phyloP scores from a whole-genome alignment of 2,888 invertebrate genomes.

The Platypus cylindrus region DNA sequence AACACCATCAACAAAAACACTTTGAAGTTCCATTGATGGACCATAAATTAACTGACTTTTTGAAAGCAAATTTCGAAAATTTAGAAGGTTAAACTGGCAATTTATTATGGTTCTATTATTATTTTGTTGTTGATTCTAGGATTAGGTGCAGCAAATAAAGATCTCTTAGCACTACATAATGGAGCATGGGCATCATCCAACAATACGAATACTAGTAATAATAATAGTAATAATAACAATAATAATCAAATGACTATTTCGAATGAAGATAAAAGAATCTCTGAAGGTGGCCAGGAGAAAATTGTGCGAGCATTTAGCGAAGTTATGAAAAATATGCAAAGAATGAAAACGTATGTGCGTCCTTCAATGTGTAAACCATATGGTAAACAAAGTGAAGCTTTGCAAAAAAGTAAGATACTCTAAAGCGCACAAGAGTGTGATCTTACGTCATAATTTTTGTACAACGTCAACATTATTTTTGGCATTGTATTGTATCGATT shows the following conservation, averaged over 20 bases:
- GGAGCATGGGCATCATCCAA: conserved; percentile 45
- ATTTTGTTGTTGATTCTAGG: no score
- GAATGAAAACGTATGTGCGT: conserved; percentile 78
- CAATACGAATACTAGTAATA: no score
- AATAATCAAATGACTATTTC: conserved; percentile 17
- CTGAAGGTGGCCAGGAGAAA: conserved; percentile 63
- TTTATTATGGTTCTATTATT: no score
- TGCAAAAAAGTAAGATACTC: conserved; percentile 67
- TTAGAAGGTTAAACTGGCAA: conserved; percentile 51
- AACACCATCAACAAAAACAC: conserved; percentile 31
- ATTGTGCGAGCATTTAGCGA: conserved; percentile 76
- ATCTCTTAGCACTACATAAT: conserved; percentile 53
- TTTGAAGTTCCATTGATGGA: conserved; percentile 38
- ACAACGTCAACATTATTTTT: neutral
- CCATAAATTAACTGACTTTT: conserved; percentile 59
- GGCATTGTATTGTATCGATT: no score
- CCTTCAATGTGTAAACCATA: conserved; percentile 86
- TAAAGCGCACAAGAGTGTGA: no score
- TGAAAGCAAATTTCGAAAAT: conserved; percentile 59
- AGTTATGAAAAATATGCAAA: conserved; percentile 76
- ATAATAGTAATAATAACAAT: no score
- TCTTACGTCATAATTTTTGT: no score
- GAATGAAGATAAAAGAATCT: conserved; percentile 28
- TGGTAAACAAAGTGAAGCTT: conserved; percentile 78
- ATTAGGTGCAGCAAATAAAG: conserved; percentile 42